These are phyloP conservation scores for Ormyrus labotus DNA, from an alignment of 2,888 invertebrate species.

Conservation along the genomic window DNA sequence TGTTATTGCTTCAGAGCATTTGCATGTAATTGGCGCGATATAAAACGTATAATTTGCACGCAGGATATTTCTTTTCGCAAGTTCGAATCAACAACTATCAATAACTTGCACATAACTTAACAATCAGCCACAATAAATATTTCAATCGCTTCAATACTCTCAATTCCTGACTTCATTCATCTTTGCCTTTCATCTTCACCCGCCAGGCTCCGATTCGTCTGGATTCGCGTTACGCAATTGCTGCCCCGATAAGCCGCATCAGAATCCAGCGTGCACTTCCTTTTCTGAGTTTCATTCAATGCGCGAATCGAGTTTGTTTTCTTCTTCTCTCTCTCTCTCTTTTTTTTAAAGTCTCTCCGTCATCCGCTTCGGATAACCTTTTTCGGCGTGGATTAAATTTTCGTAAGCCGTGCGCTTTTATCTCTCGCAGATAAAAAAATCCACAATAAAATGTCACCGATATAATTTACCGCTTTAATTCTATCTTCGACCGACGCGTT, in stretches of 20 bases:
- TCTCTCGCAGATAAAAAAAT: no score
- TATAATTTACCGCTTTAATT: no score
- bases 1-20: no score
- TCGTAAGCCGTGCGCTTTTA: no score
- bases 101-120: constrained; percentile 7
- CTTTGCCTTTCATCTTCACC: constrained; percentile 8
- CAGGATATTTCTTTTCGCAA: no score
- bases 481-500: no score
- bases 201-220: constrained; percentile 41
- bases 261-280: constrained; percentile 4
- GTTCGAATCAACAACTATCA: neutral
- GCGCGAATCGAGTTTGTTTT: neutral
- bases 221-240: neutral
- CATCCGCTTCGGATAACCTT: no score
- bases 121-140: constrained; percentile 22
- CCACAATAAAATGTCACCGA: no score
- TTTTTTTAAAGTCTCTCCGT: no score
- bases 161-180: constrained; percentile 2
- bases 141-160: constrained; percentile 37
- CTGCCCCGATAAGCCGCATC: constrained; percentile 12
- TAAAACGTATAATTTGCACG: no score
- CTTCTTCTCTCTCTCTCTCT: neutral
- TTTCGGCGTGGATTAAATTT: no score
- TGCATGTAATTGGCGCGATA: no score
- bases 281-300: constrained; percentile 15